phyloP scores from a whole-genome alignment of 2,888 invertebrate species.

The Drosophila recens region DNA sequence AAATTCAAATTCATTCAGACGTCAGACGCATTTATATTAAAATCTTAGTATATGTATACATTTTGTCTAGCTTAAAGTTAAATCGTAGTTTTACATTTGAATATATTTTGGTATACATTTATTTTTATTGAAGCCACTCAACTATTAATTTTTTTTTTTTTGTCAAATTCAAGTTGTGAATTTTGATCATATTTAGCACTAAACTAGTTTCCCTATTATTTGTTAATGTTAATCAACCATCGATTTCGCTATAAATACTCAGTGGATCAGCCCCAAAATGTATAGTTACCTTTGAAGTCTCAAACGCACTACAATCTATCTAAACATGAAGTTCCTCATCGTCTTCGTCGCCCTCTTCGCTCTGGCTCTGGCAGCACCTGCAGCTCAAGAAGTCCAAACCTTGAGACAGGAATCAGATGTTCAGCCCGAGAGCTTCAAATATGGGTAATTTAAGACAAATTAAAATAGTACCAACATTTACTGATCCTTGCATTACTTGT shows the following conservation, averaged over 20 bases:
- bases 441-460: slow-evolving; percentile 52
- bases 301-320: slow-evolving; percentile 44
- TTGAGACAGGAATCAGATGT: slow-evolving; percentile 51
- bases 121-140: not conserved
- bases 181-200: slow-evolving; percentile 28
- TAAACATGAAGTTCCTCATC: slow-evolving; percentile 75
- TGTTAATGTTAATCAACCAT: slow-evolving; percentile 12
- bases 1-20: not conserved
- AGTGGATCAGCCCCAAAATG: slow-evolving; percentile 16
- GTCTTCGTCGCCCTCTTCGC: slow-evolving; percentile 78
- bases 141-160: slow-evolving; percentile 22
- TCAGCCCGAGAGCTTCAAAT: slow-evolving; percentile 86
- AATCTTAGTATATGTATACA: not conserved
- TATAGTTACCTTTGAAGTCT: slow-evolving; percentile 58
- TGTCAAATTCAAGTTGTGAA: slow-evolving; percentile 23
- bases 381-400: not conserved
- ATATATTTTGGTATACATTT: slow-evolving; percentile 11
- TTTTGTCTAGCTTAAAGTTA: not conserved
- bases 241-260: slow-evolving; percentile 44
- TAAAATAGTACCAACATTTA: not conserved
- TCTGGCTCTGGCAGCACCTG: slow-evolving; percentile 72
- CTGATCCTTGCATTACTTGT: not conserved
- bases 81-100: not conserved
- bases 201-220: slow-evolving; percentile 48
- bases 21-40: not conserved